Evolutionary conservation across 2,888 invertebrate genomes (phyloP), one percentile per base, ranked within the genome.

Genomic region (Andrena flavipes): DNA sequence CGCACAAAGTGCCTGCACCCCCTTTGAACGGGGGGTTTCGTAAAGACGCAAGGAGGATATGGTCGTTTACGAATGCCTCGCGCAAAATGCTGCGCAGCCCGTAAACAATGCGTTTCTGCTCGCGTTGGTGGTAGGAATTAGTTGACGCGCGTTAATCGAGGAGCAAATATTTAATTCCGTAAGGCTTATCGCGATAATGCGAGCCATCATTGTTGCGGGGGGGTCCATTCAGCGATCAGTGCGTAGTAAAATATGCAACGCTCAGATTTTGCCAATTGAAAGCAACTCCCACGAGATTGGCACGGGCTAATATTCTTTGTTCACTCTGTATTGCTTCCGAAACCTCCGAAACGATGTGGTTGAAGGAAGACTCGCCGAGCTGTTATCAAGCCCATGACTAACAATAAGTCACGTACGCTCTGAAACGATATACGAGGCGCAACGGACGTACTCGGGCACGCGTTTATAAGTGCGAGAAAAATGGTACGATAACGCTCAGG

Each of bases 401-500:
- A 79, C 29, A 76, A 68, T 70, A 76, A 76, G 64, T 76, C 42
- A 76, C 54, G 56, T 63, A 30, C n/a, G 71, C 56, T 69, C 67
- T 54, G 29, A 30, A 56, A 67, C 35, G 63, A 77, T 73, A 65
- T 67, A 62, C 35, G 60, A 71, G 69, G 20, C 51, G 26, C 67
- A 30, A 23, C 63, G 65, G 72, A 76, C 73, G 33, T 54, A 68
- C 68, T 48, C 54, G 77, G 69, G 73, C 56, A 68, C 68, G 78
- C 68, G 71, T 63, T 80, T 64, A 63, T 68, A 56, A 68, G 35
- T 42, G 76, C 69, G 20, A 73, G 72, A 72, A 76, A 85, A 78
- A 64, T 67, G 62, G 59, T n/a, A 51, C 51, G 78, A 86, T 86
- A 88, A 82, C 79, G 65, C 64, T 60, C 73, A 30, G 75, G 54